Evolutionary conservation across 2,888 invertebrate genomes (phyloP), one percentile per base, ranked within the genome.

Genomic region (Priocnemis perturbator): DNA sequence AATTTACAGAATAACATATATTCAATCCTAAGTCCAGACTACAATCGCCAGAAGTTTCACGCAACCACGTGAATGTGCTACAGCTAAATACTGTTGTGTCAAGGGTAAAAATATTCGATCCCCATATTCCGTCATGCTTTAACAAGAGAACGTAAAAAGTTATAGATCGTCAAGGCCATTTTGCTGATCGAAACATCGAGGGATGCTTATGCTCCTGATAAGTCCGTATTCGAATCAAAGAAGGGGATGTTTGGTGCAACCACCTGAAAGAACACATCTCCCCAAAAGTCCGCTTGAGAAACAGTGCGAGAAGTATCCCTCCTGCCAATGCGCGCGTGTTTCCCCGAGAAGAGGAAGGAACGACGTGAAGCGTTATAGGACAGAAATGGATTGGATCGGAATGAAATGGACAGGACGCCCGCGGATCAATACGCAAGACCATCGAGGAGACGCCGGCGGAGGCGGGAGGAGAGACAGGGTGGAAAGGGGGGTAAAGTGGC

Each of bases 381-480:
- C 76, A 65, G 73, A 75, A 37, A 74, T 66, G 74, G 72, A 76
- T 74, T 75, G 78, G 65, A 75, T 76, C 67, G 74, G 79, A 81
- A 83, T 78, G 82, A 81, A 82, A 81, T 76, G 79, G 71, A 75
- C 75, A 72, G 77, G 78, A 76, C 73, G 70, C 74, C 76, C 61
- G 80, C 77, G 88, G 87, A 88, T 88, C 88, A 88, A 88, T 88
- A 88, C 87, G 78, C 82, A 79, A 81, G 78, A 83, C 87, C 87
- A 87, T 77, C 82, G 78, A 82, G 77, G 81, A 67, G 79, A 72
- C 65, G 64, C 56, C 74, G 60, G 48, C 71, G 60, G 67, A 68
- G 67, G 69, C 71, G 73, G 70, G 66, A 69, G 65, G 44, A 60
- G 57, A 58, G 47, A 15, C 3, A 20, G 62, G 20, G 52, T 30